A percentile compares a stretch with the other conserved stretches of the same genome.
phyloP scores from a whole-genome alignment of 2,888 invertebrate species.

The Chrysotoxum bicinctum region DNA sequence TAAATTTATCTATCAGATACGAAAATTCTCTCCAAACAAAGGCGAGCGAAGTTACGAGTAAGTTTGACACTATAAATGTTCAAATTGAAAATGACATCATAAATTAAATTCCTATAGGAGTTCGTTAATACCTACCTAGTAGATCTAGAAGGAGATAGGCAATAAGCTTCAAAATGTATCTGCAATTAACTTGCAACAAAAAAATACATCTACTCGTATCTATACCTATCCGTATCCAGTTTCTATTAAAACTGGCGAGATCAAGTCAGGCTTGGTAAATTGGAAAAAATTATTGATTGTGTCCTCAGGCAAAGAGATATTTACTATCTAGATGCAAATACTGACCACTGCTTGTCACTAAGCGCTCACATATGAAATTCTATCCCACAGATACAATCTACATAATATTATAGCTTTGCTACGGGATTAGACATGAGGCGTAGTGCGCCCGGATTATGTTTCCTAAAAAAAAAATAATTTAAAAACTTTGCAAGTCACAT shows the following conservation, averaged over 20 bases:
- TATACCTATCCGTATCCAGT: neutral
- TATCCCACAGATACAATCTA: constrained; percentile 61
- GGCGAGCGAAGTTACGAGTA: constrained; percentile 2
- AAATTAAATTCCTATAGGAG: constrained; percentile 46
- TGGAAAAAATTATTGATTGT: constrained; percentile 54
- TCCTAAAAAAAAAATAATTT: constrained; percentile 4
- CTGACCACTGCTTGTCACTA: constrained; percentile 61
- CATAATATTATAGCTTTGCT: neutral
- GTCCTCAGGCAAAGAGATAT: constrained; percentile 38
- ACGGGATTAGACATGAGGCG: neutral
- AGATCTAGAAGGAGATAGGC: neutral
- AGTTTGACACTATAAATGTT: constrained; percentile 26
- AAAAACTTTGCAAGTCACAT: constrained; percentile 1
- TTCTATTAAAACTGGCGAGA: neutral
- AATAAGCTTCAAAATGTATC: constrained; percentile 39
- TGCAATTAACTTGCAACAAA: constrained; percentile 41
- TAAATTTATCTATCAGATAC: constrained; percentile 5
- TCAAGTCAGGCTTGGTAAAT: constrained; percentile 29
- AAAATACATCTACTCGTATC: too few relatives aligned
- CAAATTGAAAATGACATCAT: constrained; percentile 59
- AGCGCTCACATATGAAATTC: constrained; percentile 62
- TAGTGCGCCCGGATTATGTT: constrained; percentile 39
- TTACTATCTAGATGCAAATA: constrained; percentile 65
- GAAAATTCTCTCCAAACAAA: constrained; percentile 27
- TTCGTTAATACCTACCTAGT: neutral